Base-by-base conservation (phyloP, 2,888 invertebrate genomes). In the Dinocampus coccinellae region DNA sequence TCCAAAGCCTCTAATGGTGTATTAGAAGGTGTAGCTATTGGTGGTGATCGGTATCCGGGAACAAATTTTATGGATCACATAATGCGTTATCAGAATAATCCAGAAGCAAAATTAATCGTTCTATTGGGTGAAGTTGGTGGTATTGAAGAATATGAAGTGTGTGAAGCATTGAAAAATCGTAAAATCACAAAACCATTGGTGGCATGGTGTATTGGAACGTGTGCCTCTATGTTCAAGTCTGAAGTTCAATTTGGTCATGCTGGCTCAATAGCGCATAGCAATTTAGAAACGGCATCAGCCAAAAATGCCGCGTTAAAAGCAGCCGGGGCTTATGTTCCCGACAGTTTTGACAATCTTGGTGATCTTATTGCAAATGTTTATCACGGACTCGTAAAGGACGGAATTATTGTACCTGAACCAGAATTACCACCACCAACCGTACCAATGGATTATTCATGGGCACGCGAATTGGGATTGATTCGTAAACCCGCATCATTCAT, bases 391-490 rank as follows among this genome's bases (percentile, higher is more conserved):
- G 97, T 99, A 0, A 90, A 91, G 65, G 91, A 92, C 20, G 97
- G 97, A 47, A 91, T 91, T 67, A 95, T 99, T 80, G 92, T 95
- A 9, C 97, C 97, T 0, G 92, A 93, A 79, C 93, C 95, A 55
- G 99, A 99, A 88, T 92, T 95, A 64, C 97, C 98, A 10, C 99
- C 99, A 39, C 99, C 99, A 1, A 98, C 99, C 20, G 98, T 99
- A n/a, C 99, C 99, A 9, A 99, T 99, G 99, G 99, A 99, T 88
- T 99, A 97, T 88, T 96, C 94, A 75, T 99, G 99, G 99, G 99
- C 99, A 3, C 87, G 94, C 92, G 99, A 99, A 89, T 90, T 99
- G 73, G 99, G 99, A 13, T 90, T 99, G 9, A 99, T 99, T 84
- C 92, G 99, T 42, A 99, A 99, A 86, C 99, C 99, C 52, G 99